Evolutionary conservation across 2,888 invertebrate genomes (phyloP).

Genomic region (Dyspetes luteomarginatus): DNA sequence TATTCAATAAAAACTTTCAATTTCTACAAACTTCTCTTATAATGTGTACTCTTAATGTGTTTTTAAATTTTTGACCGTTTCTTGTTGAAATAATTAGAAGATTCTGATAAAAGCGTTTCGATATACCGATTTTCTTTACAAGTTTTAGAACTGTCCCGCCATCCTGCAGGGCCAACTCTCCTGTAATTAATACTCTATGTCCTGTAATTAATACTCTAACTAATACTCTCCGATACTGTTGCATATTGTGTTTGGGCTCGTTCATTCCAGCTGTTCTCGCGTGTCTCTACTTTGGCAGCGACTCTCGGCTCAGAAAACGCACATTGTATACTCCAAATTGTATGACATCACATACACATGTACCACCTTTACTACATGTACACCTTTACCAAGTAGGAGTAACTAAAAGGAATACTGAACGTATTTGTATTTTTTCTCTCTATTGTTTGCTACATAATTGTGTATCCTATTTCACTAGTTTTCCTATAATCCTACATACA

Average conservation of each 20-base stretch:
- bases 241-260: slow-evolving; percentile 14
- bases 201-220: too few species aligned
- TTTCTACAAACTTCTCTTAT: too few species aligned
- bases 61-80: too few species aligned
- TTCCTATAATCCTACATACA: neutral
- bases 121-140: too few species aligned
- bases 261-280: slow-evolving; percentile 35
- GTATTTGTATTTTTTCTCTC: neutral
- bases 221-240: neutral
- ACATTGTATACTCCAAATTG: slow-evolving; percentile 1
- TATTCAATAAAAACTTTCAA: too few species aligned
- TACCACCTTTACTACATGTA: too few species aligned
- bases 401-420: slow-evolving; percentile 20
- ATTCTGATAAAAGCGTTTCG: too few species aligned
- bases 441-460: neutral
- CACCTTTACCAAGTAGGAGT: neutral
- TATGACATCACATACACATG: neutral
- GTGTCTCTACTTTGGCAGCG: slow-evolving; percentile 8
- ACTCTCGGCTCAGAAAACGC: slow-evolving; percentile 2
- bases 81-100: too few species aligned
- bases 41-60: too few species aligned
- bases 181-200: too few species aligned
- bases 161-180: too few species aligned
- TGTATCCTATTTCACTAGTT: slow-evolving; percentile 8
- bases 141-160: too few species aligned